Base-by-base conservation (phyloP, 1,140 invertebrate species). In the Aphelinus certus region DNA sequence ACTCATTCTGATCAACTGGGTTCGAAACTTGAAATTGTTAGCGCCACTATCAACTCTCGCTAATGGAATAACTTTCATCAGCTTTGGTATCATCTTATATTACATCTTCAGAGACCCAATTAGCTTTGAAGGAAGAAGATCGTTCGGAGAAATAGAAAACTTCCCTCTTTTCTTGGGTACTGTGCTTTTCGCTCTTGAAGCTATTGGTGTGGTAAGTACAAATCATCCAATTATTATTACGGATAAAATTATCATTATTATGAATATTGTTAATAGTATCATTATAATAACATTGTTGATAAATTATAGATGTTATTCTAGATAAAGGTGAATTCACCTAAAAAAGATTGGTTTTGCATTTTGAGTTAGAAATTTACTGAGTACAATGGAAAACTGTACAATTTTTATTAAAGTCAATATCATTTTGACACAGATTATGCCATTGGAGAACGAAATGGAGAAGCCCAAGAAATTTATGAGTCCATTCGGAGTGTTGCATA, bases 401-500 rank as follows among this genome's bases (percentile, higher is more conserved):
- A 26, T 26, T 26, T 26, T 26, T 26, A 26, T 26, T 26, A 26
- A 26, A 26, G 26, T 26, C 26, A 26, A 26, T 26, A 26, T 26
- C 26, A n/a, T 7, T 60, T n/a, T n/a, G 42, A 26, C 81, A 47
- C 72, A 95, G 94, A 94, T 96, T 57, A 89, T 96, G 83, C 95
- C 95, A 0, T 81, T 96, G 74, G 94, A 96, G 83, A 95, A 96
- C 80, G 94, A 95, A 82, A 96, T 97, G 95, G 93, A 92, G 80
- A 91, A 90, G 0, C 94, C 94, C 0, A 88, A 91, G 81, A 86
- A 86, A 9, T 96, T 96, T 85, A 91, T 90, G 0, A 92, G 91
- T 10, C 85, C 88, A 6, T 91, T 89, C 49, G 95, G 95, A 4
- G 94, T 96, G 0, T 81, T 96, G 2, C 95, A 95, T 81, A 88